Evolutionary conservation across 1,140 invertebrate genomes (phyloP), one percentile per base, ranked within the genome.

Genomic region (Drosophila lini): DNA sequence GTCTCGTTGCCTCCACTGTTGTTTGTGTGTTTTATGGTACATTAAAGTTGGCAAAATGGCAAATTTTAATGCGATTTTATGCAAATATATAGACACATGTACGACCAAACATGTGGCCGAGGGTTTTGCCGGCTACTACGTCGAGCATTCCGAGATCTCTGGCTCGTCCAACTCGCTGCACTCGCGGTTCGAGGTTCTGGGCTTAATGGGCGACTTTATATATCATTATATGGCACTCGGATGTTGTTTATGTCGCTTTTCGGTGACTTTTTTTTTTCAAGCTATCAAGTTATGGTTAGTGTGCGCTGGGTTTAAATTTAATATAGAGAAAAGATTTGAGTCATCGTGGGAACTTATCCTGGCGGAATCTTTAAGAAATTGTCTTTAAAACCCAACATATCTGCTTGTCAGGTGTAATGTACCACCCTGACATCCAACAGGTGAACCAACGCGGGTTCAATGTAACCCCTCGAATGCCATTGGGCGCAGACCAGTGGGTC

Each of bases 61-160:
- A 88, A 88, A 78, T 86, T 86, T 86, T 88, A 86, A 86, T 86
- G 83, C 83, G 67, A 83, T 86, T 86, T 86, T 86, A 86, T 86
- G 83, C 83, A 86, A 86, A 86, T 86, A 65, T 41, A 67, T 36
- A 53, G 22, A 64, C 60, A 42, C 48, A 48, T 81, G 40, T 73
- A 56, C 41, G 45, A 44, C 36, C 56, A 38, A 47, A 45, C 61
- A 48, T 57, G 38, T 36, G 28, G 31, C 19, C 34, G 44, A 48
- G 34, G 45, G 63, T 40, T 63, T 32, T 32, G 60, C 38, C 34
- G 59, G 36, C 52, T 22, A 41, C 60, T 36, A 57, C 25, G 52
- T 22, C 55, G 50, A 31, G 53, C 13, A 41, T 41, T 32, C 28
- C 60, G 36, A 58, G 52, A 58, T 62, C 16, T 40, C 16, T 9